Evolutionary conservation across 1,140 invertebrate genomes (phyloP), one percentile per base, ranked within the genome.

Genomic region (Metopolophium dirhodum): DNA sequence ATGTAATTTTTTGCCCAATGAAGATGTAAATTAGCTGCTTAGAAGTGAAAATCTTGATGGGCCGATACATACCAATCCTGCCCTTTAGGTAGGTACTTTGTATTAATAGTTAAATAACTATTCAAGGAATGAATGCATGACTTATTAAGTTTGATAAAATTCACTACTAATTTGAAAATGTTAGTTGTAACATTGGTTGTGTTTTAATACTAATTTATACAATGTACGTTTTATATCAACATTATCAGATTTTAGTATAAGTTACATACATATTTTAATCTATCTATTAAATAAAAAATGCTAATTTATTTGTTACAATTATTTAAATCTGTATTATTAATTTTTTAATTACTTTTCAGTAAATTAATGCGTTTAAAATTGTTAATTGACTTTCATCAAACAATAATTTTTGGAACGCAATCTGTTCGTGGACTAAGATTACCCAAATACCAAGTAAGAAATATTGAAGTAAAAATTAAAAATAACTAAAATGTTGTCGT

Each of bases 401-500:
- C n/a, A n/a, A 57, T 86, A 85, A 14, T 54, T 41, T 93, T 26
- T 85, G 35, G 91, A 83, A 86, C 37, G n/a, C 49, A 86, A n/a
- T 93, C 35, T n/a, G 35, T 93, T 45, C 91, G 91, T 54, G 49
- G 82, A 86, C 14, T 93, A 54, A 93, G 91, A 57, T 85, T 93
- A 86, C 91, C 91, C 37, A 35, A 85, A 45, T 93, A 93, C 41
- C 91, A 93, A 93, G 91, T 93, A 93, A 57, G 47, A 85, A 86
- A 51, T 85, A 7, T 54, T 37, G 3, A 57, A 11, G 54, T 61
- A 37, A 37, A 45, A 86, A 45, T 85, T 90, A 37, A 37, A n/a
- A 61, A 68, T 23, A 2, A 57, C 0, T 57, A 68, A 26, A 68
- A 45, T 57, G 0, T 68, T 90, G 1, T 30, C 20, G 1, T 22